Evolutionary conservation across 2,797 vertebrate genomes (phyloP).

Genomic region (Craterocephalus amniculus): DNA sequence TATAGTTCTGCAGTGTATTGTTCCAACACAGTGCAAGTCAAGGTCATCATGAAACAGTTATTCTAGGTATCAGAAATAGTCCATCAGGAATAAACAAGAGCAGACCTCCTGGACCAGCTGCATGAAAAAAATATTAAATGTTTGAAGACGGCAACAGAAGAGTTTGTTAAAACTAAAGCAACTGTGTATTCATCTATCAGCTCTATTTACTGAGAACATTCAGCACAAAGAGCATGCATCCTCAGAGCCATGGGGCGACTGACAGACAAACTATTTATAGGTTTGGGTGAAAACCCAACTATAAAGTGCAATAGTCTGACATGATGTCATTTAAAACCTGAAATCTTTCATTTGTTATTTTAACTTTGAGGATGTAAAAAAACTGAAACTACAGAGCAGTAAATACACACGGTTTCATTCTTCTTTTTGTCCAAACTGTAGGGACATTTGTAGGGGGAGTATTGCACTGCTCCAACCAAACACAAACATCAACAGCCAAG

Average conservation of each 20-base stretch:
- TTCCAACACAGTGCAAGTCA: constrained; percentile 7
- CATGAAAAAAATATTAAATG: background rate
- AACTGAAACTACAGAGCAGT: background rate
- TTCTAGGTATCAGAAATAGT: constrained; percentile 25
- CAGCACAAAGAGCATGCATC: background rate
- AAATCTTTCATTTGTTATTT: background rate
- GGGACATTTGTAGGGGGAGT: background rate
- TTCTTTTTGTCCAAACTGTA: constrained; percentile 1
- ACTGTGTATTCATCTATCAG: constrained; percentile 9
- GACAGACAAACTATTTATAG: constrained; percentile 26
- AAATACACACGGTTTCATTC: background rate
- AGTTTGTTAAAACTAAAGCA: background rate
- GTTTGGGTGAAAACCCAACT: constrained; percentile 18
- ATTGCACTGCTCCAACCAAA: constrained; percentile 7
- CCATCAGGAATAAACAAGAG: constrained; percentile 29
- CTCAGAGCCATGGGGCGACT: constrained; percentile 5
- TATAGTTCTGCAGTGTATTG: constrained; percentile 9
- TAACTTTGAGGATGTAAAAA: background rate
- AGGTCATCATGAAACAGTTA: constrained; percentile 30
- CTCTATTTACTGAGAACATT: constrained; percentile 8
- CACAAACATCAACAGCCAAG: background rate
- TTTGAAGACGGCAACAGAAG: background rate
- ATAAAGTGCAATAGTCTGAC: background rate
- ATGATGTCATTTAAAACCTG: background rate
- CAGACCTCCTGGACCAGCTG: constrained; percentile 14